Base-by-base conservation (phyloP, 2,888 invertebrate genomes). In the Drosophila anceps region DNA sequence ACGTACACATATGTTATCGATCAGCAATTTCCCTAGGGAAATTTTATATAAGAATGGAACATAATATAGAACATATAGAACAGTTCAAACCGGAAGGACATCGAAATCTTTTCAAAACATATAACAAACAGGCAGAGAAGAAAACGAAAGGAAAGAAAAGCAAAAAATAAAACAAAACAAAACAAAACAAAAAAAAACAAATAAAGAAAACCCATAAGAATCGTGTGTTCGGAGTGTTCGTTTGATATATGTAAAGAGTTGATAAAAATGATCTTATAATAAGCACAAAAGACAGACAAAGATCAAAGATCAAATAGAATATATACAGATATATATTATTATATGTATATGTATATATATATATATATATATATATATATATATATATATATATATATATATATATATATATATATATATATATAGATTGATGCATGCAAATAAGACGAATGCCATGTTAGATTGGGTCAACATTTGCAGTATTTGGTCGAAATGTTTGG, bases 401-500 rank as follows among this genome's bases (percentile, higher is more conserved):
- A 48, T 31, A 48, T 48, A 46, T 29, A 27, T 27, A 27, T 46
- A 46, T 27, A 46, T 0, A 5, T 1, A 29, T 9, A 29, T 9
- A 50, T 18, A 24, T 37, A 6, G 44, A 37, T 60, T 15, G 53
- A 54, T 53, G 20, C 69, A 69, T 69, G 69, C 61, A 55, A 20
- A 43, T 24, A 20, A 33, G 44, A 53, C 15, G 27, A 59, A 67
- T 59, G 67, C 39, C 68, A 53, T 48, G 20, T 58, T 37, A 27
- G n/a, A 8, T 15, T 4, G 24, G 37, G 59, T 18, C 15, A 44
- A 37, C 43, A 51, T 39, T 67, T 51, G 57, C 31, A 33, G 67
- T 69, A 44, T 24, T 58, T 35, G 67, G 46, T 65, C 46, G n/a
- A 66, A 63, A 71, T 70, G 37, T 55, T n/a, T 43, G 6, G 24